Percentiles rank a stretch among this genome's conserved stretches.
phyloP scores from a whole-genome alignment of 2,888 invertebrate species.

The Dorcus parallelipipedus region DNA sequence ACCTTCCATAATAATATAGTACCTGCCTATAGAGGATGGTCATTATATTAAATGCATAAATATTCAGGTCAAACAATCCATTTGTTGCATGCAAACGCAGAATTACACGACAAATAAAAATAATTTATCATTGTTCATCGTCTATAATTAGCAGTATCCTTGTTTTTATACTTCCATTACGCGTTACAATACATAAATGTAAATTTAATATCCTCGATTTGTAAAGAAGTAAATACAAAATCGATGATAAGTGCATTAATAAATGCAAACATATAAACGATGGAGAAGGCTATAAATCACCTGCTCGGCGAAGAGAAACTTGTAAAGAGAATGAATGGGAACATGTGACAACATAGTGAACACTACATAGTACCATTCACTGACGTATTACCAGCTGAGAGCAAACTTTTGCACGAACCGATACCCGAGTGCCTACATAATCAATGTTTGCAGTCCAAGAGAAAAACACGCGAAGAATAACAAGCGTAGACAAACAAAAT shows the following conservation, averaged over 20 bases:
- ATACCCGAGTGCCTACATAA: slow-evolving; percentile 15
- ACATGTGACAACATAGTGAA: slow-evolving; percentile 13
- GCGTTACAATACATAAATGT: background rate
- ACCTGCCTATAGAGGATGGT: background rate
- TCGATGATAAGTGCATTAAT: background rate
- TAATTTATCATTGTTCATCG: background rate
- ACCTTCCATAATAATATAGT: background rate
- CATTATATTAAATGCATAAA: background rate
- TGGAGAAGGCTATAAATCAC: background rate
- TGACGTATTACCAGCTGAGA: slow-evolving; percentile 18
- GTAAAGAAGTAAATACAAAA: background rate
- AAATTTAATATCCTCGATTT: background rate
- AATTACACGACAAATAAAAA: background rate
- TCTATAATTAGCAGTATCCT: too few relatives aligned
- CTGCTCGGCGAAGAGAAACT: slow-evolving; percentile 6
- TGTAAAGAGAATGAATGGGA: slow-evolving; percentile 15
- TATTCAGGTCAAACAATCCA: background rate
- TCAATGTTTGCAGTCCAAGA: slow-evolving; percentile 6
- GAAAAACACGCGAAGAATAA: background rate
- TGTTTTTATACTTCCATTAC: background rate
- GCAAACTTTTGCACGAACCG: slow-evolving; percentile 17
- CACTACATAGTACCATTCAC: slow-evolving; percentile 14
- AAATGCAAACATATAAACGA: background rate
- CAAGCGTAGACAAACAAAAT: background rate
- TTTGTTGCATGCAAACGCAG: background rate